A percentile compares a stretch with the other conserved stretches of the same genome.
phyloP scores from a whole-genome alignment of 2,888 invertebrate species.

The Eilema griseolum region DNA sequence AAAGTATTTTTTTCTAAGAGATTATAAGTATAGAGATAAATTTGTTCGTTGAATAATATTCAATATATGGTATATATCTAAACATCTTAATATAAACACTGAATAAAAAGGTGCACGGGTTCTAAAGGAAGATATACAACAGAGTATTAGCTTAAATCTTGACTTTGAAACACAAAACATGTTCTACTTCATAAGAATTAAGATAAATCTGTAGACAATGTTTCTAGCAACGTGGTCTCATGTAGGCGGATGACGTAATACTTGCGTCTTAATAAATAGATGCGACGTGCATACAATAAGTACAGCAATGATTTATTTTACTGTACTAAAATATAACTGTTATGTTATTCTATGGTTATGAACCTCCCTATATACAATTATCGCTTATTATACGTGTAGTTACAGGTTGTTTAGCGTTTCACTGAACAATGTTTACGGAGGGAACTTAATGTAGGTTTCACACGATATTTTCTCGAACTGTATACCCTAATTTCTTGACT shows the following conservation, averaged over 20 bases:
- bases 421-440: not conserved
- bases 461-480: not conserved
- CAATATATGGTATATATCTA: not conserved
- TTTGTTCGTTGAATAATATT: no score
- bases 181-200: not conserved
- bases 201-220: not conserved
- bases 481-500: not conserved
- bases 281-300: slow-evolving; percentile 4
- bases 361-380: not conserved
- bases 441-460: not conserved
- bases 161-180: slow-evolving; percentile 47
- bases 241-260: slow-evolving; percentile 15
- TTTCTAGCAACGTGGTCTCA: slow-evolving; percentile 18
- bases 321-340: not conserved
- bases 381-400: not conserved
- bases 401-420: not conserved
- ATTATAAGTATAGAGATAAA: not conserved
- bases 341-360: not conserved
- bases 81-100: not conserved
- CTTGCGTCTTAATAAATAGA: not conserved
- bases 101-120: slow-evolving; percentile 60
- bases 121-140: slow-evolving; percentile 28
- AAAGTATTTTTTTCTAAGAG: no score
- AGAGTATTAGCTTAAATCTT: slow-evolving; percentile 71
- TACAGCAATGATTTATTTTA: slow-evolving; percentile 24